These are phyloP conservation scores for Trissolcus brochymenae DNA, from an alignment of 2,888 invertebrate species.

Conservation along the genomic window DNA sequence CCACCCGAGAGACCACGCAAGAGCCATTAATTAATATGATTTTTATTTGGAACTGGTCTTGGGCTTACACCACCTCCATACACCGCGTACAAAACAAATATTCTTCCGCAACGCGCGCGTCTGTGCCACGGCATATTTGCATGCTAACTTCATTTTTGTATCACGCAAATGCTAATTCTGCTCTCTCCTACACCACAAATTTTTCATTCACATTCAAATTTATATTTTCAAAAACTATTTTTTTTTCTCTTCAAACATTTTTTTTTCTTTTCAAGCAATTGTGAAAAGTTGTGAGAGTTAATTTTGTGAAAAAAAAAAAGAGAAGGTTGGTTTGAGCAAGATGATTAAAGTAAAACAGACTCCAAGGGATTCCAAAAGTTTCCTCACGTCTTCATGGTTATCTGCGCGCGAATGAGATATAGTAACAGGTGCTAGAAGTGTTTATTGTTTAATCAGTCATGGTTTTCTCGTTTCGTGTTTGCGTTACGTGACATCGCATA, in stretches of 20 bases:
- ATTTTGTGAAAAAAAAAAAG: too few species aligned
- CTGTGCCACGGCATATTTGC: too few species aligned
- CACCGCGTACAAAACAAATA: constrained; percentile 16
- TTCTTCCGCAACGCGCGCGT: neutral
- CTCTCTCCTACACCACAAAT: too few species aligned
- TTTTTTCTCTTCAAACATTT: too few species aligned
- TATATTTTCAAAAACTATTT: too few species aligned
- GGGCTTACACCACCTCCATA: too few species aligned
- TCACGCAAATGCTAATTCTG: too few species aligned
- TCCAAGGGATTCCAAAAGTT: constrained; percentile 20
- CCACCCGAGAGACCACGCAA: constrained; percentile 27
- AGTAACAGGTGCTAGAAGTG: constrained; percentile 71
- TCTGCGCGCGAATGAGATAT: constrained; percentile 49
- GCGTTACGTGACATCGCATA: constrained; percentile 59
- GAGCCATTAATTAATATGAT: constrained; percentile 51
- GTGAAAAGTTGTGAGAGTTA: too few species aligned
- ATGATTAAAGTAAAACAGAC: constrained; percentile 12
- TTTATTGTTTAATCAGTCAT: constrained; percentile 70
- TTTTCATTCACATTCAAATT: too few species aligned
- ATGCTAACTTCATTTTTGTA: too few species aligned
- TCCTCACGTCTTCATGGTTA: constrained; percentile 32
- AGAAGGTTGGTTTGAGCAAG: neutral
- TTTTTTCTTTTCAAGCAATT: too few species aligned
- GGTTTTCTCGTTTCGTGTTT: constrained; percentile 56
- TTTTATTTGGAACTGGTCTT: constrained; percentile 42